Evolutionary conservation across 2,113 vertebrate species (phyloP), one percentile per base, ranked within the genome.

Genomic region (Neodontobutis hainanensis): DNA sequence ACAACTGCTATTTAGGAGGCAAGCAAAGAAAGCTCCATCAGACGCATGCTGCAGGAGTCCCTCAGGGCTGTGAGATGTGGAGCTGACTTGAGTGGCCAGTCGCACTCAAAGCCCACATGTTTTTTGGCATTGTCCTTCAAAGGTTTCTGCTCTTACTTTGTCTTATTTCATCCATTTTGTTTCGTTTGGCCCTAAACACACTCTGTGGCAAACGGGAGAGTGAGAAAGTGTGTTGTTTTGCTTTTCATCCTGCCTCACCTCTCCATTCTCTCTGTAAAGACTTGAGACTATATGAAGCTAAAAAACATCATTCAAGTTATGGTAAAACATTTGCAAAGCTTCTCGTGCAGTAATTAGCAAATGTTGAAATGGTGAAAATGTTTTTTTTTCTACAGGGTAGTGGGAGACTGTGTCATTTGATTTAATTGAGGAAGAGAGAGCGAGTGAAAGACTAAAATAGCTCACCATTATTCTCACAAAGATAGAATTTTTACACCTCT

Each of bases 1-100:
- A 86, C 89, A 90, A 88, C 72, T 70, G 77, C 62, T 86, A 73
- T 88, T 86, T 90, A 88, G 63, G 57, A 74, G 49, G 34, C 10
- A 47, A 86, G 82, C 78, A 88, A 77, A 88, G 73, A 78, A 61
- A 0, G 77, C 53, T 42, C 76, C 19, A 48, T 62, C 65, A 71
- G 43, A 16, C 36, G 36, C 8, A 71, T 49, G 70, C 42, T 2
- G 72, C 68, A 81, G 74, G 82, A 79, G 65, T 75, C 72, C 70
- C 70, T 76, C 2, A 62, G 70, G 75, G 46, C 67, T 50, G 55
- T 70, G 64, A 51, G 67, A 69, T 47, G 42, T 2, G 7, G 68
- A 46, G 61, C 75, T 56, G 34, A 40, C 0, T n/a, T 34, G 11
- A 38, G 32, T 35, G 32, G 4, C 34, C 52, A 55, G 34, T 55